Evolutionary conservation across 1,140 invertebrate genomes (phyloP), one percentile per base, ranked within the genome.

Genomic region (Pogonomyrmex barbatus): DNA sequence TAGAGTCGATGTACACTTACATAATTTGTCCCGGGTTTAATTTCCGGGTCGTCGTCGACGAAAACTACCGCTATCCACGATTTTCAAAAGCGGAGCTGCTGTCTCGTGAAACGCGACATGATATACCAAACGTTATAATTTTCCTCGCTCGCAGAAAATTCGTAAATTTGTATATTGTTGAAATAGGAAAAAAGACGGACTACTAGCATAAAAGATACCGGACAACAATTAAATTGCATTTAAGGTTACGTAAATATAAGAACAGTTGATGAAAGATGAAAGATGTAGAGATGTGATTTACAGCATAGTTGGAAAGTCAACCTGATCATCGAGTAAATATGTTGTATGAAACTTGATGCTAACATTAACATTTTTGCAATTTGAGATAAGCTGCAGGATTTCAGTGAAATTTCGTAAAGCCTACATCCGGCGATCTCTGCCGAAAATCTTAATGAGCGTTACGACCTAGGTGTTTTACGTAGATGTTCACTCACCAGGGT

Each of bases 401-500:
- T 68, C 12, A 79, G 12, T 2, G 56, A 58, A 85, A 50, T 52
- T 83, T 39, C 52, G 79, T 73, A 82, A 82, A 47, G 50, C 45
- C 45, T 47, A 17, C 79, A 82, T 82, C 79, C 79, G 79, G 67
- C 39, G 68, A 82, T 82, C 79, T 82, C 30, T 17, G 39, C 52
- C 78, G 56, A 63, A 52, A 52, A 71, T 45, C n/a, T 47, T 52
- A 60, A 63, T 2, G n/a, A 75, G 12, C 88, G 42, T 50, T n/a
- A 56, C 62, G 76, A 47, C n/a, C 4, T 52, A 0, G 30, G 68
- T 58, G 30, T 33, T 52, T 36, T 65, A 56, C 77, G 81, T 36
- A 76, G 75, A 88, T 86, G 87, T 47, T 89, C 76, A 68, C 87
- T 84, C 45, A 42, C 75, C 56, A 54, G 58, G 62, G 82, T 70